phyloP scores from a whole-genome alignment of 2,888 invertebrate species.

The Galerucella calmariensis region DNA sequence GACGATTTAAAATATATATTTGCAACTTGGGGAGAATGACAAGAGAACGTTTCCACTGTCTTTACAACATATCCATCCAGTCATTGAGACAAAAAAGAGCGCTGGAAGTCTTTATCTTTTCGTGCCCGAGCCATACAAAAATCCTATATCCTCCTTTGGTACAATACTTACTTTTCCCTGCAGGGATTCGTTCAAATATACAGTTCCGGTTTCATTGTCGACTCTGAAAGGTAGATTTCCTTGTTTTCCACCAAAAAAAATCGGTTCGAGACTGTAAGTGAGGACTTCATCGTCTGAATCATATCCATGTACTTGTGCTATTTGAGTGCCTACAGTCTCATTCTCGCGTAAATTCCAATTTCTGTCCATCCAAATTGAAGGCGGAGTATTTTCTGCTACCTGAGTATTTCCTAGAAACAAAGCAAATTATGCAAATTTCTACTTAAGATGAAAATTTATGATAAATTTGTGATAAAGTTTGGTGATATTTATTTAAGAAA shows the following conservation, averaged over 20 bases:
- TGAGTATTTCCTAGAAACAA: constrained; percentile 47
- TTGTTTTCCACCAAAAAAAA: constrained; percentile 49
- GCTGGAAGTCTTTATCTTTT: too few relatives aligned
- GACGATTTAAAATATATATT: too few relatives aligned
- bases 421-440: background rate
- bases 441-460: too few relatives aligned
- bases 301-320: constrained; percentile 77
- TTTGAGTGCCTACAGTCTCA: constrained; percentile 77
- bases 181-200: constrained; percentile 83
- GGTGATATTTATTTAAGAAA: too few relatives aligned
- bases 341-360: constrained; percentile 81
- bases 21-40: too few relatives aligned
- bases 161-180: constrained; percentile 74
- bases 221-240: constrained; percentile 80
- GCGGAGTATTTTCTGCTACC: constrained; percentile 59
- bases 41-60: too few relatives aligned
- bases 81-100: too few relatives aligned
- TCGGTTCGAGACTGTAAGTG: constrained; percentile 76
- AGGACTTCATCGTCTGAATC: constrained; percentile 74
- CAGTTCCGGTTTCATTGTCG: constrained; percentile 78
- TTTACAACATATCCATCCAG: too few relatives aligned
- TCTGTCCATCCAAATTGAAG: constrained; percentile 75
- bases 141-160: too few relatives aligned
- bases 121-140: too few relatives aligned
- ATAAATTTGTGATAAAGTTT: too few relatives aligned